Conservation (phyloP, 2,888 invertebrate genomes). For the Xestoiulus laeticollis region DNA sequence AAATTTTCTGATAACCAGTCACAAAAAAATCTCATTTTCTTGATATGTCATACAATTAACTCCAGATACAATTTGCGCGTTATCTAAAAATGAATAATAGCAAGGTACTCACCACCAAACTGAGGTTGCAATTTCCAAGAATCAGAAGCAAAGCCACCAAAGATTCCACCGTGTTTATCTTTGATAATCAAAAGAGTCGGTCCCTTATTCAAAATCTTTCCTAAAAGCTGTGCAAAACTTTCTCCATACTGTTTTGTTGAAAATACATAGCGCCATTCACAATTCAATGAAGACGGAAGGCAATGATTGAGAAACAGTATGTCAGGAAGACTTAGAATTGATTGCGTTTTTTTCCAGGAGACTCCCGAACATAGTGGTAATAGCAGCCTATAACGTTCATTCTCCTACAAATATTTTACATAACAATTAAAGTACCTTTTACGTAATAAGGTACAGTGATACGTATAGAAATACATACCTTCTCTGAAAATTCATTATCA, state of each 20-base stretch:
- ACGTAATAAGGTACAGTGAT: neutral
- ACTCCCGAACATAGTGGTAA: constrained; percentile 46
- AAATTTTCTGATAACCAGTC: no score
- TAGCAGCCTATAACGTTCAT: neutral
- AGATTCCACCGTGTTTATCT: constrained; percentile 81
- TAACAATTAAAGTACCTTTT: neutral
- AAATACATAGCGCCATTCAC: constrained; percentile 87
- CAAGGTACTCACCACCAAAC: constrained; percentile 71
- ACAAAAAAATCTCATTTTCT: no score
- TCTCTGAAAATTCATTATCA: neutral
- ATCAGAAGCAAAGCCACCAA: constrained; percentile 87
- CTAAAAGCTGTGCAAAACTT: constrained; percentile 72
- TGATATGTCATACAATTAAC: no score
- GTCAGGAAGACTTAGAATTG: constrained; percentile 69
- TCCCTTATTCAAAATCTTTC: constrained; percentile 61
- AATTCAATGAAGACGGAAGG: constrained; percentile 77
- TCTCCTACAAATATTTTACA: neutral
- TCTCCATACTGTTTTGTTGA: constrained; percentile 88
- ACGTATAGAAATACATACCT: neutral
- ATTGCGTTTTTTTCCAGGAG: neutral
- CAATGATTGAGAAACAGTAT: constrained; percentile 82
- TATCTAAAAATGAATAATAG: constrained; percentile 53
- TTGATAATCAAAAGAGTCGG: constrained; percentile 78
- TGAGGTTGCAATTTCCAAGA: constrained; percentile 81
- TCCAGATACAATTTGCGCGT: no score